Percentiles rank a stretch among this genome's conserved stretches.
Evolutionary conservation across 2,888 invertebrate genomes (phyloP).

Genomic region (Agrotis segetum): DNA sequence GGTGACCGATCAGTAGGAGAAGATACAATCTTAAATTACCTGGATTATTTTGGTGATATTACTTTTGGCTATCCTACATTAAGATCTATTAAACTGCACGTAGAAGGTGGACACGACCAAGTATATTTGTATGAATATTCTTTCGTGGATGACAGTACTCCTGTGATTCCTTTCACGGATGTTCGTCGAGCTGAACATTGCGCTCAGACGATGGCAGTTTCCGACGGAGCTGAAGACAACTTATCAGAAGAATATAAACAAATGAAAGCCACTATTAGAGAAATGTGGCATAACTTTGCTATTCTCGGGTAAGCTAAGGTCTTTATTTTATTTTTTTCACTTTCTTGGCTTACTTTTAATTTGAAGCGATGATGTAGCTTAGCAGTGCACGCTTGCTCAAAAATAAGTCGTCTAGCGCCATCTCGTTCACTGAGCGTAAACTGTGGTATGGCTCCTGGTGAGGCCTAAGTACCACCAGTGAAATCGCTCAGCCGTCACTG

Average conservation of each 20-base stretch:
- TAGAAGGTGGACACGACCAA: constrained; percentile 64
- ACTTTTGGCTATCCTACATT: constrained; percentile 70
- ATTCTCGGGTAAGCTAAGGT: constrained; percentile 62
- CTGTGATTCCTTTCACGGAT: constrained; percentile 64
- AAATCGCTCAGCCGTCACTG: too few species aligned
- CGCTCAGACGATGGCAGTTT: constrained; percentile 64
- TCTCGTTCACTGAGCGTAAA: too few species aligned
- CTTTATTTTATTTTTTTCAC: too few species aligned
- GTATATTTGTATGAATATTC: constrained; percentile 75
- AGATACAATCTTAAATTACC: constrained; percentile 57
- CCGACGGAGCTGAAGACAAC: constrained; percentile 45
- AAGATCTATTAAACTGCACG: constrained; percentile 66
- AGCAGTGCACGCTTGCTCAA: neutral
- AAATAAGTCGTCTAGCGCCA: too few species aligned
- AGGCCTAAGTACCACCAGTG: too few species aligned
- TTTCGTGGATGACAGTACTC: constrained; percentile 67
- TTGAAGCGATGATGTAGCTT: neutral
- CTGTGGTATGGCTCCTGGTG: too few species aligned
- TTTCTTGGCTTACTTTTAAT: too few species aligned
- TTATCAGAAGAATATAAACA: constrained; percentile 56
- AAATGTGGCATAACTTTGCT: constrained; percentile 68
- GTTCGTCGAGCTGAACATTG: constrained; percentile 71
- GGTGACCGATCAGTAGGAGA: constrained; percentile 62
- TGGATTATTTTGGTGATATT: constrained; percentile 78
- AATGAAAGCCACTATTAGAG: constrained; percentile 60